These are phyloP conservation scores for Meandrina meandrites DNA, from an alignment of 92 coral and sea anemone species.

Conservation along the genomic window DNA sequence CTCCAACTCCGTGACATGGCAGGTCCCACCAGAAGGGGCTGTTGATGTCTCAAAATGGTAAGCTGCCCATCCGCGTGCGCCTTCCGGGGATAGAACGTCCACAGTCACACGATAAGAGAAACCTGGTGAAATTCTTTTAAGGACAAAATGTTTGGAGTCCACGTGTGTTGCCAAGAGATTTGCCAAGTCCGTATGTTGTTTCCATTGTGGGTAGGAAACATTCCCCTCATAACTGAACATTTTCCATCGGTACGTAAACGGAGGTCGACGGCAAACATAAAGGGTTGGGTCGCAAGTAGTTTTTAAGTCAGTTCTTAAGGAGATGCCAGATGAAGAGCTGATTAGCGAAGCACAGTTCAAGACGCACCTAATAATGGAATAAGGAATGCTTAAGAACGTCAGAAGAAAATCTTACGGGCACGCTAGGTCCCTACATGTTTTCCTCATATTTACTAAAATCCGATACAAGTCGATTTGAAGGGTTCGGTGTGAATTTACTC, in stretches of 20 bases:
- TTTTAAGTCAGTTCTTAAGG: neutral
- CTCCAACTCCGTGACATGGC: neutral
- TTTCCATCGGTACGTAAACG: conserved; percentile 1
- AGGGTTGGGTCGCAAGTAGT: neutral
- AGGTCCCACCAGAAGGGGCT: conserved; percentile 13
- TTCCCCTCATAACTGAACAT: conserved; percentile 1
- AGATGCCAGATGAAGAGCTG: conserved; percentile 17
- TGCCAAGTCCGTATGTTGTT: neutral
- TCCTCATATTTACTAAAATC: too few relatives aligned
- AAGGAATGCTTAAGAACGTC: neutral
- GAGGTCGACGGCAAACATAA: neutral
- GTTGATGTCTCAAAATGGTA: conserved; percentile 7
- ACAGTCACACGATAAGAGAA: conserved; percentile 1
- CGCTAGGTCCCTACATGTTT: neutral
- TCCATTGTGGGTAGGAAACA: neutral
- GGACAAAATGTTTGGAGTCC: conserved; percentile 15
- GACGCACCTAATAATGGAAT: conserved; percentile 3
- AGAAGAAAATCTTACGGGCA: too few relatives aligned
- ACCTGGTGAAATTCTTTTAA: neutral
- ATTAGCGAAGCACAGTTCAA: neutral
- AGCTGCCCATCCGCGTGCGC: conserved; percentile 12
- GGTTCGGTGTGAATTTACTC: too few relatives aligned
- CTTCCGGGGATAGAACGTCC: neutral
- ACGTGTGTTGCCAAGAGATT: neutral
- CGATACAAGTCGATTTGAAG: too few relatives aligned